These are phyloP conservation scores for Gadus macrocephalus DNA, from an alignment of 2,113 vertebrate species.

Conservation along the genomic window DNA sequence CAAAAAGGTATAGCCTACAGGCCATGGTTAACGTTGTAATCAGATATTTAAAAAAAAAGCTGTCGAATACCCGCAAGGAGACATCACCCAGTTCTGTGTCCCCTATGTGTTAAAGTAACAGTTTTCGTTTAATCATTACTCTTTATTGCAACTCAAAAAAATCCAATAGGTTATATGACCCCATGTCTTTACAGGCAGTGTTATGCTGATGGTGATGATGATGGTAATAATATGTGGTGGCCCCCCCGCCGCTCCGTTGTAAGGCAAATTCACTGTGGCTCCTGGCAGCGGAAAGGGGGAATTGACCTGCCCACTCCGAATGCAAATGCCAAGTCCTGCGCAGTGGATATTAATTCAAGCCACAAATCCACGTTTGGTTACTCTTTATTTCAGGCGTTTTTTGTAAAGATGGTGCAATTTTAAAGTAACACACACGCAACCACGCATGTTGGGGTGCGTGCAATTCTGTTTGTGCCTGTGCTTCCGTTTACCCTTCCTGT, in stretches of 20 bases:
- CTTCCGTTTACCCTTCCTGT: slow-evolving; percentile 26
- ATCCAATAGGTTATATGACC: slow-evolving; percentile 9
- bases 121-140: slow-evolving; percentile 10
- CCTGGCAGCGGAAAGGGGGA: slow-evolving; percentile 31
- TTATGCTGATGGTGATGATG: slow-evolving; percentile 52
- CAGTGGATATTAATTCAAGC: slow-evolving; percentile 65
- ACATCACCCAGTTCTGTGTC: neutral
- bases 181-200: slow-evolving; percentile 27
- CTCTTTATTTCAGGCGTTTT: slow-evolving; percentile 39
- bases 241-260: slow-evolving; percentile 38
- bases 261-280: slow-evolving; percentile 45
- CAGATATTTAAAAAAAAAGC: no score
- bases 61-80: no score
- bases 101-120: neutral
- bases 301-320: slow-evolving; percentile 30
- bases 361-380: neutral
- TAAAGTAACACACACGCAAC: neutral
- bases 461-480: neutral
- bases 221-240: slow-evolving; percentile 51
- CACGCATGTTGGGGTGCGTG: neutral
- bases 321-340: slow-evolving; percentile 48
- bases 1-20: no score
- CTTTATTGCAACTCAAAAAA: slow-evolving; percentile 18
- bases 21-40: no score
- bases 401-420: slow-evolving; percentile 25